These are phyloP conservation scores for Cylloceria caligata DNA, from an alignment of 2,888 invertebrate genomes.

Conservation along the genomic window DNA sequence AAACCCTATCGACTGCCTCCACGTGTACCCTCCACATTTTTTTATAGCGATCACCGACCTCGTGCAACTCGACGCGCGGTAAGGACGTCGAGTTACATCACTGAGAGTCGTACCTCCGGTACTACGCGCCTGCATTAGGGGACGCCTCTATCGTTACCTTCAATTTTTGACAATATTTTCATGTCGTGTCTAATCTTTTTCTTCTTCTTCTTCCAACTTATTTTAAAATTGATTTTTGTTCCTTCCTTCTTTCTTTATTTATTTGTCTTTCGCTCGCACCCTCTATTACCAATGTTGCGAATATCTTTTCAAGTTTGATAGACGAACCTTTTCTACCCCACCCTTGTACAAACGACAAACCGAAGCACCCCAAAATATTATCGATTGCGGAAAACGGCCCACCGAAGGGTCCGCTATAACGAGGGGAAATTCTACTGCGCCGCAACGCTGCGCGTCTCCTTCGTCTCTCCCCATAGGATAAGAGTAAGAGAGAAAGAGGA, in stretches of 20 bases:
- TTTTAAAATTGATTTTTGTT: slow-evolving; percentile 8
- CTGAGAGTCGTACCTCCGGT: slow-evolving; percentile 72
- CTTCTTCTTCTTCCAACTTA: slow-evolving; percentile 16
- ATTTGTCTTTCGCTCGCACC: slow-evolving; percentile 14
- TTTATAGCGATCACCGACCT: slow-evolving; percentile 88
- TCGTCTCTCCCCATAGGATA: slow-evolving; percentile 47
- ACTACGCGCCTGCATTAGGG: slow-evolving; percentile 67
- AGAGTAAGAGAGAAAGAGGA: slow-evolving; percentile 15
- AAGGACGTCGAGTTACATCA: slow-evolving; percentile 85
- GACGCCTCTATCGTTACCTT: slow-evolving; percentile 14
- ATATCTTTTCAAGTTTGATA: slow-evolving; percentile 13
- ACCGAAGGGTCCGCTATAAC: slow-evolving; percentile 72
- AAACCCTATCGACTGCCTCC: slow-evolving; percentile 82
- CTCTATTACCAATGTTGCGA: not conserved
- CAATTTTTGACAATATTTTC: slow-evolving; percentile 54
- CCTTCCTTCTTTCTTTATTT: slow-evolving; percentile 45
- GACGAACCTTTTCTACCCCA: slow-evolving; percentile 1
- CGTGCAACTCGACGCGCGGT: slow-evolving; percentile 87
- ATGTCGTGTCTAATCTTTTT: not conserved
- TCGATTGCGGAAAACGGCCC: slow-evolving; percentile 76
- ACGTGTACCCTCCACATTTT: slow-evolving; percentile 84
- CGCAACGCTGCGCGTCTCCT: slow-evolving; percentile 73
- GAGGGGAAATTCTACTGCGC: slow-evolving; percentile 76
- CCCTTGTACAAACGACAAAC: slow-evolving; percentile 19
- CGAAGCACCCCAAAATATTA: slow-evolving; percentile 73